phyloP scores from a whole-genome alignment of 2,797 vertebrate species.

The Clarias laeviceps region DNA sequence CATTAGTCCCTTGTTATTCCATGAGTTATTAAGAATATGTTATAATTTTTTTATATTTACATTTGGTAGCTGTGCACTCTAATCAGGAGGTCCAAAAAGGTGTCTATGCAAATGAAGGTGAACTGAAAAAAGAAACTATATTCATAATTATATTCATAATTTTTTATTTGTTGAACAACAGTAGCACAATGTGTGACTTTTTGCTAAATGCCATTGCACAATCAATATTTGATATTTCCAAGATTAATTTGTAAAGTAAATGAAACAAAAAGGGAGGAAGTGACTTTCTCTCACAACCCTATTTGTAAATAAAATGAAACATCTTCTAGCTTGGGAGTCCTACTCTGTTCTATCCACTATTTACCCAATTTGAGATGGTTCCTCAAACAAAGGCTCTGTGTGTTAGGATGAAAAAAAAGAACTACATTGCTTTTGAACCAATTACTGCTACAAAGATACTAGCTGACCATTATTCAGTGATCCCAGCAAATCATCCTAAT shows the following conservation, averaged over 20 bases:
- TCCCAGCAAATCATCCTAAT: constrained; percentile 46
- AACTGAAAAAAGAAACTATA: too few species aligned
- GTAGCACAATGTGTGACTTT: neutral
- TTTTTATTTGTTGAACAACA: neutral
- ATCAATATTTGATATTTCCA: neutral
- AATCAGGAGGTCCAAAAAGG: too few species aligned
- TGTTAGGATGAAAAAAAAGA: neutral
- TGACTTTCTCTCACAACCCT: neutral
- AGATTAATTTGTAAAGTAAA: neutral
- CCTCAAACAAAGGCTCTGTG: neutral
- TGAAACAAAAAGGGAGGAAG: neutral
- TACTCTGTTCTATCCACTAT: too few species aligned
- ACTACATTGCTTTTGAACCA: neutral
- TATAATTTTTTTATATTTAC: too few species aligned
- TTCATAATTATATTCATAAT: too few species aligned
- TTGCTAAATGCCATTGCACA: neutral
- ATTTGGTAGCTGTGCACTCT: too few species aligned
- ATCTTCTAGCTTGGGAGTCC: neutral
- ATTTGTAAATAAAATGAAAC: neutral
- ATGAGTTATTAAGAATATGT: too few species aligned
- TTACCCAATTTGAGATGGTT: neutral
- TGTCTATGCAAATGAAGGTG: too few species aligned
- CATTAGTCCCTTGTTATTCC: too few species aligned
- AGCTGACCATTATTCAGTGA: constrained; percentile 28
- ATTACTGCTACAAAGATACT: constrained; percentile 18